Base-by-base conservation (phyloP, 2,113 vertebrate genomes). In the Ictalurus furcatus region DNA sequence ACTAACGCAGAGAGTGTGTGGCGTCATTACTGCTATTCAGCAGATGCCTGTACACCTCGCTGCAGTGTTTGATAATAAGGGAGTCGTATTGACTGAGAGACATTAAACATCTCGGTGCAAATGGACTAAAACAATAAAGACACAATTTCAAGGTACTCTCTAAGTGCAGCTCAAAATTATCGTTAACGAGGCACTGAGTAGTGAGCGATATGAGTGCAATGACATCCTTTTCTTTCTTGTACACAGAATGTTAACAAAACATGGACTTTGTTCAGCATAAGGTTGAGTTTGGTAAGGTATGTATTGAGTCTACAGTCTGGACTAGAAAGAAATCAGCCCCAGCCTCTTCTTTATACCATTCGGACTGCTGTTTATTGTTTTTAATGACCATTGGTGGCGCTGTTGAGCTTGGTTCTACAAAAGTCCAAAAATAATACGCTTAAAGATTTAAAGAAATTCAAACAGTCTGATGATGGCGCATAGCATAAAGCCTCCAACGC, bases 51-150 rank as follows among this genome's bases (percentile, higher is more conserved):
- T 52, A 73, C 76, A 65, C 82, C 80, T 84, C 81, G 37, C 28
- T 19, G 83, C 78, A 87, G 52, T 34, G 65, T 30, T 12, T 40
- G 65, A 65, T 88, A 88, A 88, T 83, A 65, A 87, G 56, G 69
- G 85, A 28, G 67, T 44, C 2, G 74, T 52, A 56, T 76, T 90
- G 86, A 89, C 81, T 0, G 12, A 69, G 69, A 87, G 48, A 52
- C 34, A 71, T 74, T 37, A 85, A 85, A 54, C 48, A 40, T n/a
- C 54, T 74, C 23, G n/a, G 79, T 21, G 12, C 81, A 90, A 90
- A 87, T 84, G 61, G 82, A 61, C 61, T 69, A 87, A 87, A 78
- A 87, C 71, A 78, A 90, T 87, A 67, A 59, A 67, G 71, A 40
- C 9, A 54, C 78, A 25, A 83, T 81, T 58, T 71, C 34, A n/a